Conservation (phyloP, 2,888 invertebrate genomes). For the Ectobius pallidus region DNA sequence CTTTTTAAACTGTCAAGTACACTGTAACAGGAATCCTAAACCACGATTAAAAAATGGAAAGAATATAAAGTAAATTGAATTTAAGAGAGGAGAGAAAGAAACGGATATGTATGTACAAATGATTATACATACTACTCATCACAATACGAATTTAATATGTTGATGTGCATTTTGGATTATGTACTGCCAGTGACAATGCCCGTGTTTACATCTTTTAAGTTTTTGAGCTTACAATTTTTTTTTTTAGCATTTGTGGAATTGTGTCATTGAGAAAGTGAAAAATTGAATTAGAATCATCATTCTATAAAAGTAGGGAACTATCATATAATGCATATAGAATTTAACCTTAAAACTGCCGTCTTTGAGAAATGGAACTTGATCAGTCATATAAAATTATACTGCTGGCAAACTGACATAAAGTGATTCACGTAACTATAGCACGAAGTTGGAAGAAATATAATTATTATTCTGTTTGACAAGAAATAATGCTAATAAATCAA, state of each 20-base stretch:
- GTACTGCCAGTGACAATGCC: background rate
- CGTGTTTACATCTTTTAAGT: no score
- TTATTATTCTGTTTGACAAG: background rate
- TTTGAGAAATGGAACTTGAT: background rate
- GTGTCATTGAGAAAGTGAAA: background rate
- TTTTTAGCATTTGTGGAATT: background rate
- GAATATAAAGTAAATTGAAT: no score
- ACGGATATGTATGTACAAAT: background rate
- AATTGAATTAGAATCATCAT: no score
- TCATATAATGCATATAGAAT: background rate
- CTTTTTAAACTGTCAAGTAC: constrained; percentile 11
- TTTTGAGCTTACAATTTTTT: constrained; percentile 17
- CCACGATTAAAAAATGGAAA: constrained; percentile 6
- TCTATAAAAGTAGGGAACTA: background rate
- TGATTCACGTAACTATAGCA: no score
- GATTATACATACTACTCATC: background rate
- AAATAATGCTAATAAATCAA: constrained; percentile 17
- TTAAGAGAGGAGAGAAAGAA: constrained; percentile 3
- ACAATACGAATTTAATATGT: background rate
- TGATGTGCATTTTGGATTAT: constrained; percentile 9
- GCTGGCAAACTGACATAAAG: no score
- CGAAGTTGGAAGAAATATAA: background rate
- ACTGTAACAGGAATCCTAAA: constrained; percentile 17
- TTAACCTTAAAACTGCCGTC: background rate
- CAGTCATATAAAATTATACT: background rate